Conservation (phyloP, 2,888 invertebrate species). For the Iphiclides podalirius region DNA sequence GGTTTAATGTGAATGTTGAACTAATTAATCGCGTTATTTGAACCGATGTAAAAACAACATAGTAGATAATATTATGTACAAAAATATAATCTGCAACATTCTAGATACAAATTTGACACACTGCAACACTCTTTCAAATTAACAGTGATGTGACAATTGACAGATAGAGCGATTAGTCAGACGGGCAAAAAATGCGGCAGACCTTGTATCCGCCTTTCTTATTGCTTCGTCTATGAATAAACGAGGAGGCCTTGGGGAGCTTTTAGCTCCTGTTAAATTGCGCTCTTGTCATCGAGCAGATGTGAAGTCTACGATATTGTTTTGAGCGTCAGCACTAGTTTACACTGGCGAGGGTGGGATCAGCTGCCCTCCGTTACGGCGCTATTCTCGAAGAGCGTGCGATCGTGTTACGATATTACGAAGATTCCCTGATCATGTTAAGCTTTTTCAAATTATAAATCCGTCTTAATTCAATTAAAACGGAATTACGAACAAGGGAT, state of each 20-base stretch:
- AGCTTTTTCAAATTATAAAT: no score
- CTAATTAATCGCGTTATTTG: no score
- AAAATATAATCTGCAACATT: no score
- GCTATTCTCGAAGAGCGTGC: constrained; percentile 32
- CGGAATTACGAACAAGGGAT: no score
- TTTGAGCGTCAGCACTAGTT: constrained; percentile 47
- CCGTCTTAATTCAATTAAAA: no score
- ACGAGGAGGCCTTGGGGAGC: constrained; percentile 24
- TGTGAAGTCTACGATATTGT: constrained; percentile 47
- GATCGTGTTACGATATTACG: constrained; percentile 18
- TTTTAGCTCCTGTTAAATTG: constrained; percentile 37
- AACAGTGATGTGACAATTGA: no score
- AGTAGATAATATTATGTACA: no score
- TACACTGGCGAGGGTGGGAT: constrained; percentile 39
- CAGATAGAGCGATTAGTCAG: neutral
- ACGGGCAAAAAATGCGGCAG: neutral
- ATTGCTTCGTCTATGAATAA: constrained; percentile 10
- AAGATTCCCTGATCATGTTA: no score
- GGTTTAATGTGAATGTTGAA: no score
- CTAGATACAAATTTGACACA: no score
- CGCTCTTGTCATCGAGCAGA: constrained; percentile 51
- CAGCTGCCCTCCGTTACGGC: constrained; percentile 32
- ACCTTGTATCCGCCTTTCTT: neutral
- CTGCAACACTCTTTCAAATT: no score
- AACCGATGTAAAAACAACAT: no score